These are phyloP conservation scores for Colletes gigas DNA, from an alignment of 1,140 invertebrate species.

Conservation along the genomic window DNA sequence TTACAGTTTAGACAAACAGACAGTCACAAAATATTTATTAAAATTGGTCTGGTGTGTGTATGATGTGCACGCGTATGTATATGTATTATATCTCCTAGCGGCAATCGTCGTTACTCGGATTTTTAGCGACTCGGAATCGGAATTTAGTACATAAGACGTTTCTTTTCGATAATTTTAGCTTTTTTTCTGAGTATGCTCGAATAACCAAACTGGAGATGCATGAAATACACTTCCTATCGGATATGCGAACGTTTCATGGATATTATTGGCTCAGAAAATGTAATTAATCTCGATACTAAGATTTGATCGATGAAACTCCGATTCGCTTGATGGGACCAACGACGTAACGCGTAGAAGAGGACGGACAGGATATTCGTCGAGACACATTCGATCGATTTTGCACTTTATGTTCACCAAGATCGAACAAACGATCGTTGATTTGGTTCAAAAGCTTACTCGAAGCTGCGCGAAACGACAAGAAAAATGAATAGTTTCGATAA, in stretches of 20 bases:
- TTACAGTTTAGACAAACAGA: constrained; percentile 14
- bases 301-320: neutral
- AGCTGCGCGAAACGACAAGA: too few relatives aligned
- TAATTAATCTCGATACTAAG: neutral
- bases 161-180: too few relatives aligned
- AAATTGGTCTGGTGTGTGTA: constrained; percentile 14
- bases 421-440: too few relatives aligned
- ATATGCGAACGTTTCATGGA: neutral
- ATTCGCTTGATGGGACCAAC: neutral
- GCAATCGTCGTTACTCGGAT: neutral
- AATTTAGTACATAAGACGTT: neutral
- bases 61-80: neutral
- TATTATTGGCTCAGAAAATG: neutral
- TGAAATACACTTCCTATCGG: too few relatives aligned
- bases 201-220: neutral
- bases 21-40: constrained; percentile 12
- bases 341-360: neutral
- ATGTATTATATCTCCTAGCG: neutral
- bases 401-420: neutral
- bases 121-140: neutral
- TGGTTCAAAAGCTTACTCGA: too few relatives aligned
- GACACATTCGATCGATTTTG: constrained; percentile 13
- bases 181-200: neutral
- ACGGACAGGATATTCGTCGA: constrained; percentile 14
- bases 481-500: too few relatives aligned